Evolutionary conservation across 2,113 vertebrate genomes (phyloP).

Genomic region (Alethe castanea): DNA sequence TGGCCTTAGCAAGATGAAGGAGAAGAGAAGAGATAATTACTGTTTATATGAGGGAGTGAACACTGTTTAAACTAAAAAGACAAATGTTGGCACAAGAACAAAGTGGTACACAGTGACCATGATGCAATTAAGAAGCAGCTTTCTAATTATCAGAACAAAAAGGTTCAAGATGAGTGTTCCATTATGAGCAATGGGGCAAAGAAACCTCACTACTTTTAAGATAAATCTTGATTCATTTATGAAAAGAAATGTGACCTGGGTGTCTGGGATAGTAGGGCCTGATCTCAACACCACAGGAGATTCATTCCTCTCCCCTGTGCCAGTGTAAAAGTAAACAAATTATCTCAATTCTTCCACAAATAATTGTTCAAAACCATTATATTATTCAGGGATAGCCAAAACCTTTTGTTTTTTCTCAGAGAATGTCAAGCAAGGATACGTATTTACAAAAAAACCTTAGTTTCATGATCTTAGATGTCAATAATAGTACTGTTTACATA

Average conservation of each 20-base stretch:
- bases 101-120: constrained; percentile 46
- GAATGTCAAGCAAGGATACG: not conserved
- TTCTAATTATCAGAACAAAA: constrained; percentile 60
- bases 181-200: constrained; percentile 59
- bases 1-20: not conserved
- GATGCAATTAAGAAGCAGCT: constrained; percentile 53
- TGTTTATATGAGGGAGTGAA: constrained; percentile 35
- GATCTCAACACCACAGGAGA: not conserved
- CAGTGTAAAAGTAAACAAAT: not conserved
- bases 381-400: not conserved
- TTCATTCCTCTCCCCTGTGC: not conserved
- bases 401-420: not conserved
- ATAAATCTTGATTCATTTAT: not conserved
- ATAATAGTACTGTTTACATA: not conserved
- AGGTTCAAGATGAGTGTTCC: constrained; percentile 50
- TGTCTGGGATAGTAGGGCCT: not conserved
- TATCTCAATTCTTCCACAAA: constrained; percentile 1
- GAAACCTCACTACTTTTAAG: constrained; percentile 45
- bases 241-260: not conserved
- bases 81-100: constrained; percentile 57
- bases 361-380: not conserved
- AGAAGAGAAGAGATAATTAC: constrained; percentile 18
- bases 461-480: not conserved
- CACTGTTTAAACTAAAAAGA: constrained; percentile 4
- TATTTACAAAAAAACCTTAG: not conserved